Evolutionary conservation across 2,888 invertebrate species (phyloP).

Genomic region (Diaphora mendica): DNA sequence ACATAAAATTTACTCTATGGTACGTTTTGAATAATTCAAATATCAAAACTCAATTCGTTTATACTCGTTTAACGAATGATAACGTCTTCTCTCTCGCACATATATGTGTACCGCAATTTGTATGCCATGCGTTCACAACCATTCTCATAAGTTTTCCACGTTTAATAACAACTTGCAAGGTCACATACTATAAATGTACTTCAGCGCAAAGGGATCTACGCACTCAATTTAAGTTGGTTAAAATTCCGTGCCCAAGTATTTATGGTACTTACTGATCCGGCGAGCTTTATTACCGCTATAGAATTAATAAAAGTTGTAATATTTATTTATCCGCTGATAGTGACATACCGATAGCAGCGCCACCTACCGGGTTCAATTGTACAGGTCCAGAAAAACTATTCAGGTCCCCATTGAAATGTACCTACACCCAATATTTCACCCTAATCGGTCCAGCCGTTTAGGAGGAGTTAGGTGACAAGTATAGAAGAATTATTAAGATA

Average conservation of each 20-base stretch:
- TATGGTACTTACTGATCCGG: neutral
- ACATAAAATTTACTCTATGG: neutral
- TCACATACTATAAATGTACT: conserved; percentile 9
- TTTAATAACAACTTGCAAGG: conserved; percentile 13
- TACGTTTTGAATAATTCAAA: conserved; percentile 2
- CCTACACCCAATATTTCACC: too few species aligned
- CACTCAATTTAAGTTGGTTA: neutral
- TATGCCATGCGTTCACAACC: conserved; percentile 1
- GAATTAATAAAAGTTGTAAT: too few species aligned
- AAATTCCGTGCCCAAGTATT: neutral
- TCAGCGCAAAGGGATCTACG: neutral
- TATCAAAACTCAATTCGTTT: neutral
- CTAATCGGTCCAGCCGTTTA: too few species aligned
- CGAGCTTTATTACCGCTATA: too few species aligned
- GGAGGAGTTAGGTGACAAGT: too few species aligned
- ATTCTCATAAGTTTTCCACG: conserved; percentile 1
- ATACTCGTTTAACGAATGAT: neutral
- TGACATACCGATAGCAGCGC: too few species aligned
- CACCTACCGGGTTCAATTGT: too few species aligned
- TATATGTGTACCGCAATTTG: neutral
- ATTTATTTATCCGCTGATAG: too few species aligned
- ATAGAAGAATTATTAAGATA: too few species aligned
- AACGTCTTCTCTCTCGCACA: neutral
- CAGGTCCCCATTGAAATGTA: too few species aligned
- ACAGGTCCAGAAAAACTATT: too few species aligned